Conservation (phyloP, 2,888 invertebrate species). For the Ormyrus rosae region DNA sequence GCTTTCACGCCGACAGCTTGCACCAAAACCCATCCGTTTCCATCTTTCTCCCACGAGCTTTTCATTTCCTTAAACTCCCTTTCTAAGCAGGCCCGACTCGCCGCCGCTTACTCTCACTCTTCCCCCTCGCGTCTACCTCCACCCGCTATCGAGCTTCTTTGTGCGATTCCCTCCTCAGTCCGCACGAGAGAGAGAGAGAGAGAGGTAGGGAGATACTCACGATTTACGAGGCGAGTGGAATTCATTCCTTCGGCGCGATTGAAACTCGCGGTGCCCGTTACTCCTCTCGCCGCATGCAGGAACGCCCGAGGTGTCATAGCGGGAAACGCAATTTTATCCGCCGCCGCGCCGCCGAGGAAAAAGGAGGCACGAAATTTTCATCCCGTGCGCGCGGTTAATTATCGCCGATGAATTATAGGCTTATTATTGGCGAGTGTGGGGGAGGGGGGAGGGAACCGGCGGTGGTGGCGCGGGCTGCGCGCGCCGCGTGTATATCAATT, state of each 20-base stretch:
- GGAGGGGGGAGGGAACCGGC: too few relatives aligned
- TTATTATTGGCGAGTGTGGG: background rate
- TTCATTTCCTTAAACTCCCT: conserved; percentile 33
- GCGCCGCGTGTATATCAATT: too few relatives aligned
- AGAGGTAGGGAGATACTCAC: background rate
- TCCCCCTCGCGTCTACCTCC: conserved; percentile 14
- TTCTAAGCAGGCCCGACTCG: conserved; percentile 9
- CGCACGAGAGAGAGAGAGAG: background rate
- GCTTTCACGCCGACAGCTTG: background rate
- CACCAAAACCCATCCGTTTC: background rate
- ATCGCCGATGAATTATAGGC: conserved; percentile 36
- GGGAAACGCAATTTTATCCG: conserved; percentile 44
- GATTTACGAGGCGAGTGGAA: conserved; percentile 13
- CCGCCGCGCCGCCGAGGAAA: background rate
- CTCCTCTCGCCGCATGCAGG: background rate
- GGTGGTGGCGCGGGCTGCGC: too few relatives aligned
- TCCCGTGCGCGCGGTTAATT: background rate
- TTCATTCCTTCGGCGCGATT: conserved; percentile 30
- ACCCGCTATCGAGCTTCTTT: background rate
- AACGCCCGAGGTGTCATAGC: conserved; percentile 44
- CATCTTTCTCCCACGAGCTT: background rate
- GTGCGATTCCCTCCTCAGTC: conserved; percentile 12
- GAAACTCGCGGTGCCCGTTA: conserved; percentile 39
- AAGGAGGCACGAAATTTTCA: too few relatives aligned
- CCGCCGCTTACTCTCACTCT: conserved; percentile 17